Percentiles rank a stretch among this genome's conserved stretches.
phyloP scores from a whole-genome alignment of 2,888 invertebrate species.

The Acanthosepion lycidas region DNA sequence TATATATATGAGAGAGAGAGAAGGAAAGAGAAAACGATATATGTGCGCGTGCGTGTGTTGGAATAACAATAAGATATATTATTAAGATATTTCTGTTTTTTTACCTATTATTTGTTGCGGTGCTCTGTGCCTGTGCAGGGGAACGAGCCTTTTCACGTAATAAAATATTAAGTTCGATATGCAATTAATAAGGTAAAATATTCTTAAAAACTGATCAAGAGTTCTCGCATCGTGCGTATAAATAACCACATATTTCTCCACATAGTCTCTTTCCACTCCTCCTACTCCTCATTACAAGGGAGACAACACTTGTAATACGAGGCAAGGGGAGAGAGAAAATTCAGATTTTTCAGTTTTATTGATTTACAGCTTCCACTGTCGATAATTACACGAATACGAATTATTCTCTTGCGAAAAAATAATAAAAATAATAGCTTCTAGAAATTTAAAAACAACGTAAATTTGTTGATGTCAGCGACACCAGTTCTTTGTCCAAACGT shows the following conservation, averaged over 20 bases:
- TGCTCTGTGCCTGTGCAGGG: too few species aligned
- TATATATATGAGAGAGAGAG: too few species aligned
- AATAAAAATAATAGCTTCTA: neutral
- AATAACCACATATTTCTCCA: too few species aligned
- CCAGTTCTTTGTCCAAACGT: neutral
- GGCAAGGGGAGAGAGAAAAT: neutral
- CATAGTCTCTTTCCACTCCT: too few species aligned
- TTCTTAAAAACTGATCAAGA: neutral
- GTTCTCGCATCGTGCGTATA: too few species aligned
- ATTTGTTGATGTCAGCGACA: neutral
- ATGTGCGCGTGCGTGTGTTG: too few species aligned
- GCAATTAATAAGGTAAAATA: neutral
- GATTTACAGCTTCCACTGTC: neutral
- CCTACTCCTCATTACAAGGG: neutral
- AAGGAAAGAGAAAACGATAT: too few species aligned
- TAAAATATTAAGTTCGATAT: neutral
- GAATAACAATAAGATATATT: too few species aligned
- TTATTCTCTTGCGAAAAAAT: neutral
- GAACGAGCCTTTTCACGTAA: too few species aligned
- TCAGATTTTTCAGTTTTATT: neutral
- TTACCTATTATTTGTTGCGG: too few species aligned
- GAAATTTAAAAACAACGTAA: neutral
- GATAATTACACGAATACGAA: slow-evolving; percentile 33
- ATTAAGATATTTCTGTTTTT: too few species aligned
- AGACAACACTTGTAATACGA: neutral